Evolutionary conservation across 1,140 invertebrate genomes (phyloP).

Genomic region (Conus ventricosus): DNA sequence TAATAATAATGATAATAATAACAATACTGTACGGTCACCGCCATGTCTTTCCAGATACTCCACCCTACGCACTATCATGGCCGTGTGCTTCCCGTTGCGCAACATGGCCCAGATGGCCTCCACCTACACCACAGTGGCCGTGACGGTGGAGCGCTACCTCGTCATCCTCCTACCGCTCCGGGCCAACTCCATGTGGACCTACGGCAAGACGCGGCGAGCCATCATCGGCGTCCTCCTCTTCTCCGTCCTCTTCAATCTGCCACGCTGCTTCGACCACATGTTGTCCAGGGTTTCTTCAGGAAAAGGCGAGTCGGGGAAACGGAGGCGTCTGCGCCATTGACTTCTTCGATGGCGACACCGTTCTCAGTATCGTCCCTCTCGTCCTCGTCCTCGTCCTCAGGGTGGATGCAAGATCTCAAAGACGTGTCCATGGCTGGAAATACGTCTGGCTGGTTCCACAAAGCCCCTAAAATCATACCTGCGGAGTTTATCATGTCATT

Average conservation of each 20-base stretch:
- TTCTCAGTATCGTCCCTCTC: no score
- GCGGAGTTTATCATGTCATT: no score
- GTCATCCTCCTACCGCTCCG: slow-evolving; percentile 39
- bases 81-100: slow-evolving; percentile 78
- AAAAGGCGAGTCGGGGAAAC: no score
- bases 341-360: no score
- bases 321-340: no score
- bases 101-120: slow-evolving; percentile 85
- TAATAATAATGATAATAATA: no score
- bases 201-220: slow-evolving; percentile 36
- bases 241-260: slow-evolving; percentile 45
- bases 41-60: neutral
- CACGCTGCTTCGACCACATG: slow-evolving; percentile 40
- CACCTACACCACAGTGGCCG: slow-evolving; percentile 81
- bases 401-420: no score
- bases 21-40: no score
- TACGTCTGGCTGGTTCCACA: no score
- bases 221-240: slow-evolving; percentile 44
- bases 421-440: no score
- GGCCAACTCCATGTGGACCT: slow-evolving; percentile 40
- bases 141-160: slow-evolving; percentile 28
- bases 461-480: no score
- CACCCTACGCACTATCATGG: slow-evolving; percentile 73
- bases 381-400: no score
- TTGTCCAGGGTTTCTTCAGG: neutral